Evolutionary conservation across 2,113 vertebrate species (phyloP), one percentile per base, ranked within the genome.

Genomic region (Limnothrissa miodon): DNA sequence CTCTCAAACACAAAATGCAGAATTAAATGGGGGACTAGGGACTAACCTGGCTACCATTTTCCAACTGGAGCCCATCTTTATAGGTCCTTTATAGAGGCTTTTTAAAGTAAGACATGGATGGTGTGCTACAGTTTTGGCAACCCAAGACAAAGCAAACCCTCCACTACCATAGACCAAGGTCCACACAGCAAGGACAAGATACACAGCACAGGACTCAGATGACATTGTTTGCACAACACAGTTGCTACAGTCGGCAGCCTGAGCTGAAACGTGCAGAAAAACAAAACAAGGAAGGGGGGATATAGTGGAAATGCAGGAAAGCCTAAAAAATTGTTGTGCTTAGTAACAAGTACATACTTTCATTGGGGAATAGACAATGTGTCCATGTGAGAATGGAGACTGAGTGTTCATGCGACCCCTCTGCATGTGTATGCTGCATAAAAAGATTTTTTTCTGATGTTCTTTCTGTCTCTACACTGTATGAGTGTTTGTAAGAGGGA

Each of bases 401-500:
- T 66, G 59, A 29, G 9, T 66, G 56, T n/a, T 59, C 21, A 25
- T 66, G n/a, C 33, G 17, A 85, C 33, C 2, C 7, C 25, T 66
- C 33, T 15, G 2, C 6, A 42, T 42, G 42, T 42, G 42, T 42
- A 42, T 42, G 42, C n/a, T 42, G 6, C 42, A 42, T 56, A 17
- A 11, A 53, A 2, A 17, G 17, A 42, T 42, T 2, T 42, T 42
- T 42, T 42, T n/a, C n/a, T n/a, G n/a, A 6, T 42, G 42, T 42
- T 6, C 42, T 42, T 6, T 42, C 42, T 4, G 2, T 42, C 6
- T 6, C 6, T 6, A 42, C 42, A 42, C 42, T 85, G 70, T 82
- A 82, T 85, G 86, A 85, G 56, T 56, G 78, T 79, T 21, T 53
- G 45, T 78, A 59, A 74, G 48, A 17, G 48, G 2, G 48, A 53